Evolutionary conservation across 2,888 invertebrate genomes (phyloP).

Genomic region (Heliconius aoede): DNA sequence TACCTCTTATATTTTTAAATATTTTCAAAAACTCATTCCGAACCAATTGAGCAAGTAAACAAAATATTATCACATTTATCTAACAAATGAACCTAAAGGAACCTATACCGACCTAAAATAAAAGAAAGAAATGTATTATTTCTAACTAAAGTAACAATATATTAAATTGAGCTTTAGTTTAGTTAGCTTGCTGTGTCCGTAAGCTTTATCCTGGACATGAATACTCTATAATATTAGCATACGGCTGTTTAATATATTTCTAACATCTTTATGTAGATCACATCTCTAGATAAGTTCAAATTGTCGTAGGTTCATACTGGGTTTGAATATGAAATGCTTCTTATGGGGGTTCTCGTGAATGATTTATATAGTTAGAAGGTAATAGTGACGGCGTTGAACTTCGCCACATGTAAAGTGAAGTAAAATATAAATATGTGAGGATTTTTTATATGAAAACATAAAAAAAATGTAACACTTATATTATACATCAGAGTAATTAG

Average conservation of each 20-base stretch:
- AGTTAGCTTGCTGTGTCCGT: slow-evolving; percentile 12
- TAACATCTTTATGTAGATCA: slow-evolving; percentile 25
- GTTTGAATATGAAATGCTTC: background rate
- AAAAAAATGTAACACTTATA: too few species aligned
- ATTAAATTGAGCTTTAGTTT: background rate
- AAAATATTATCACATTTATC: background rate
- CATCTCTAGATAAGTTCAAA: slow-evolving; percentile 18
- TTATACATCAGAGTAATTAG: too few species aligned
- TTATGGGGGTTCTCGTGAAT: background rate
- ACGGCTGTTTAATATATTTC: slow-evolving; percentile 23
- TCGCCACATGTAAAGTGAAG: background rate
- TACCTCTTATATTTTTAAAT: background rate
- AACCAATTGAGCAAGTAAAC: background rate
- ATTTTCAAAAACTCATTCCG: background rate
- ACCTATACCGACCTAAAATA: background rate
- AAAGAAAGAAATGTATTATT: slow-evolving; percentile 7
- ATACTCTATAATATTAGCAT: slow-evolving; percentile 38
- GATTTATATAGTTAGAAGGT: background rate
- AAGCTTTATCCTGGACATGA: slow-evolving; percentile 21
- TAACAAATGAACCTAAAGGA: background rate
- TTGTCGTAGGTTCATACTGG: background rate
- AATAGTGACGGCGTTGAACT: background rate
- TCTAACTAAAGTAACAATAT: background rate
- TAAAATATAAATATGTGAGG: background rate
- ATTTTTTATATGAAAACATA: too few species aligned